Base-by-base conservation (phyloP, 1,140 invertebrate species). In the Cydia pomonella region DNA sequence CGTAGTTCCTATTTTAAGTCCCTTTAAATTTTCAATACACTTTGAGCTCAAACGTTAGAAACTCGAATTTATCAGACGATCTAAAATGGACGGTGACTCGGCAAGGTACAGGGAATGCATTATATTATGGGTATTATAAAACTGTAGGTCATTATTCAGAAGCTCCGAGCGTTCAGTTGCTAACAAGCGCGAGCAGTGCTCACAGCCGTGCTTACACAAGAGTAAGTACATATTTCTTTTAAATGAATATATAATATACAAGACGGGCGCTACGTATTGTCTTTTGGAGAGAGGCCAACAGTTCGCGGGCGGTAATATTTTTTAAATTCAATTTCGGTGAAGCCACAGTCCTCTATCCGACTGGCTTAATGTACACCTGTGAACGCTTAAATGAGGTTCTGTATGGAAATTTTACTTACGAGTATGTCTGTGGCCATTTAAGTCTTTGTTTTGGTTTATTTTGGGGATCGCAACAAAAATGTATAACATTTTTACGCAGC, bases 311-410 rank as follows among this genome's bases (percentile, higher is more conserved):
- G 83, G 88, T 90, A 90, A 92, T 92, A 92, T 92, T 92, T 92
- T 92, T 92, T 88, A 92, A 92, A 92, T 91, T 92, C 90, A 92
- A 92, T 92, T 92, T 92, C 84, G 83, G 82, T 85, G 85, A 87
- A 88, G 86, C 88, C 88, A 87, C 87, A 88, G 83, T 79, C 82
- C 81, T 85, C 84, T 88, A 88, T 90, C 84, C 87, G 86, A 80
- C 81, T 77, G 82, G 84, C 87, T 90, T 90, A 90, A 90, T 90
- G 90, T 88, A 86, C 90, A 92, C 89, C 89, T 90, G 90, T 87
- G 87, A 88, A 87, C 87, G 80, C 83, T 87, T 82, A 89, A 89
- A 92, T 90, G 85, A 89, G 84, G 88, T 84, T 87, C 86, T 82
- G 82, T 82, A 73, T 69, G 76, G 80, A 77, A 78, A 83, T 83